A percentile compares a stretch with the other conserved stretches of the same genome.
Conservation (phyloP, 2,888 invertebrate genomes). For the Apodemia mormo region DNA sequence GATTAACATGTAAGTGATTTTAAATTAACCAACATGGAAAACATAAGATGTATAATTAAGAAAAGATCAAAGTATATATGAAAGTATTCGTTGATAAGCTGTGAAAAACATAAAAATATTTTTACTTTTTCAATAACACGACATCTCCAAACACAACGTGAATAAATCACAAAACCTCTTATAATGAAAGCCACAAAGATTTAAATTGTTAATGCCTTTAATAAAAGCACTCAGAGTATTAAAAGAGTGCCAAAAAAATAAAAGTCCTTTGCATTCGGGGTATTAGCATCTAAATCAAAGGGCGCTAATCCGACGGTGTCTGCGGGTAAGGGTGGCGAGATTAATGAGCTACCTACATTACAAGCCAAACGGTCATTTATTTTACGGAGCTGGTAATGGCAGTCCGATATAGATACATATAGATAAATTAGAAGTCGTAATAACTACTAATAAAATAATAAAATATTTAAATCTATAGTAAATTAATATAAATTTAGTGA, state of each 20-base stretch:
- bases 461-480: neutral
- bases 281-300: slow-evolving; percentile 39
- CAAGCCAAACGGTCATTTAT: slow-evolving; percentile 6
- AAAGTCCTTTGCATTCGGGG: slow-evolving; percentile 16
- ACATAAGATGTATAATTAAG: no score
- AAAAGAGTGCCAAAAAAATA: slow-evolving; percentile 14
- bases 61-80: no score
- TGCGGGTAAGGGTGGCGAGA: slow-evolving; percentile 16
- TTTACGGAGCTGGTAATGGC: slow-evolving; percentile 9
- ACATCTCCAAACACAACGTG: slow-evolving; percentile 5
- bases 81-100: neutral
- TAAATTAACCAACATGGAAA: no score
- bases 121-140: neutral
- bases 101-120: neutral
- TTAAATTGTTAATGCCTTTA: slow-evolving; percentile 7
- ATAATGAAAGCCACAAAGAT: slow-evolving; percentile 2
- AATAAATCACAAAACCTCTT: neutral
- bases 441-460: neutral
- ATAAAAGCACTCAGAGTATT: slow-evolving; percentile 16
- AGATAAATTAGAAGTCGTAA: neutral
- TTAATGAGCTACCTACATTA: slow-evolving; percentile 18
- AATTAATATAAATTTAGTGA: no score
- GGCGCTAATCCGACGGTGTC: slow-evolving; percentile 30
- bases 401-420: neutral
- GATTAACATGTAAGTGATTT: no score